Evolutionary conservation across 92 coral and sea anemone species (phyloP).

Genomic region (Epizoanthus scotinus): DNA sequence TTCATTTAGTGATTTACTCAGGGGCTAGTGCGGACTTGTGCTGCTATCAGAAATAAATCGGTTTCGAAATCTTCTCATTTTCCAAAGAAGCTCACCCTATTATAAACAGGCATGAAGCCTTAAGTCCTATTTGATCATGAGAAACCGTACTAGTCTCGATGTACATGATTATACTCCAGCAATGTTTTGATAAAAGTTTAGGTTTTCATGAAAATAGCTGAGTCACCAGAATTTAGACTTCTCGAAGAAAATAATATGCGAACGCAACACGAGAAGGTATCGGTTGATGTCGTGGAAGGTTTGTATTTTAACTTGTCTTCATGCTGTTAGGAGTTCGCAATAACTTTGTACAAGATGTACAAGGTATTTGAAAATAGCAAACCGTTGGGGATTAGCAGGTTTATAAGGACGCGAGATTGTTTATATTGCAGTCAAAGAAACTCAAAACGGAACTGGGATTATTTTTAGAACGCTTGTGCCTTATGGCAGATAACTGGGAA

Average conservation of each 20-base stretch:
- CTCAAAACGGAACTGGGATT: too few species aligned
- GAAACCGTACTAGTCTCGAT: too few species aligned
- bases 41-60: background rate
- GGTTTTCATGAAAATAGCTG: slow-evolving; percentile 24
- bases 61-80: background rate
- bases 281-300: background rate
- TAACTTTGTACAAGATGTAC: slow-evolving; percentile 27
- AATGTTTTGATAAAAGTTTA: too few species aligned
- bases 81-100: too few species aligned
- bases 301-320: background rate
- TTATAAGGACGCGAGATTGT: too few species aligned
- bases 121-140: too few species aligned
- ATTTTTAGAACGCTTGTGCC: too few species aligned
- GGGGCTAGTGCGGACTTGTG: slow-evolving; percentile 43
- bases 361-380: background rate
- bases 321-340: background rate
- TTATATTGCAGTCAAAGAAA: too few species aligned
- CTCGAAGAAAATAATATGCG: too few species aligned
- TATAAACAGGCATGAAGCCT: too few species aligned
- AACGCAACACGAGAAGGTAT: background rate
- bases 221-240: slow-evolving; percentile 25
- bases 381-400: background rate
- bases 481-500: too few species aligned
- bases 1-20: slow-evolving; percentile 47
- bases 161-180: too few species aligned